Evolutionary conservation across 2,113 vertebrate species (phyloP).

Genomic region (Genyomyrus donnyi): DNA sequence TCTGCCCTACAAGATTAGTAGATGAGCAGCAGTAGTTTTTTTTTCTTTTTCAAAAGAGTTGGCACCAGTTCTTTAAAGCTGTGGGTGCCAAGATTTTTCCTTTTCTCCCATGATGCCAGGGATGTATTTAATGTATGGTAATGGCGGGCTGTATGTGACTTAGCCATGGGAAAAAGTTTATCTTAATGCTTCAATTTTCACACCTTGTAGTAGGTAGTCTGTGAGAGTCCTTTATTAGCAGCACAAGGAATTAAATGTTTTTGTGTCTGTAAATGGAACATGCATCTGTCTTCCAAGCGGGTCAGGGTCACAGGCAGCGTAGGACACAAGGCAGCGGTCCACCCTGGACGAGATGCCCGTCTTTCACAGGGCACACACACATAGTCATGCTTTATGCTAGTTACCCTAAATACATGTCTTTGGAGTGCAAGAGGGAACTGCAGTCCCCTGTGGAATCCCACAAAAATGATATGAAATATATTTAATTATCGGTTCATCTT

Average conservation of each 20-base stretch:
- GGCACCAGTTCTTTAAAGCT: background rate
- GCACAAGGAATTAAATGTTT: background rate
- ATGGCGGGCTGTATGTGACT: background rate
- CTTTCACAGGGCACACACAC: background rate
- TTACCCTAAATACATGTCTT: background rate
- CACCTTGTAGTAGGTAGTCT: background rate
- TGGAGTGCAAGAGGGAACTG: background rate
- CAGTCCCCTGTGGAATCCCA: background rate
- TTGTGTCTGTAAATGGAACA: background rate
- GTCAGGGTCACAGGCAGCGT: background rate
- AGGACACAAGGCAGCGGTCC: background rate
- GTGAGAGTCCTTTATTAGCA: background rate
- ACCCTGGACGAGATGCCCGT: background rate
- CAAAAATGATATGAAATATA: background rate
- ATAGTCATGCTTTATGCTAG: background rate
- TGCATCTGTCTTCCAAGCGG: background rate
- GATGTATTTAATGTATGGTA: background rate
- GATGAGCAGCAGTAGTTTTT: background rate
- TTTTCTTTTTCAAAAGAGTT: background rate
- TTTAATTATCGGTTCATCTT: background rate
- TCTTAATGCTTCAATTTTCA: background rate
- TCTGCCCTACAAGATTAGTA: background rate
- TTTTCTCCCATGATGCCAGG: background rate
- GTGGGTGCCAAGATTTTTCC: background rate
- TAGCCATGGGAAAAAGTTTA: background rate